Evolutionary conservation across 2,113 vertebrate species (phyloP).

Genomic region (Laterallus jamaicensis): DNA sequence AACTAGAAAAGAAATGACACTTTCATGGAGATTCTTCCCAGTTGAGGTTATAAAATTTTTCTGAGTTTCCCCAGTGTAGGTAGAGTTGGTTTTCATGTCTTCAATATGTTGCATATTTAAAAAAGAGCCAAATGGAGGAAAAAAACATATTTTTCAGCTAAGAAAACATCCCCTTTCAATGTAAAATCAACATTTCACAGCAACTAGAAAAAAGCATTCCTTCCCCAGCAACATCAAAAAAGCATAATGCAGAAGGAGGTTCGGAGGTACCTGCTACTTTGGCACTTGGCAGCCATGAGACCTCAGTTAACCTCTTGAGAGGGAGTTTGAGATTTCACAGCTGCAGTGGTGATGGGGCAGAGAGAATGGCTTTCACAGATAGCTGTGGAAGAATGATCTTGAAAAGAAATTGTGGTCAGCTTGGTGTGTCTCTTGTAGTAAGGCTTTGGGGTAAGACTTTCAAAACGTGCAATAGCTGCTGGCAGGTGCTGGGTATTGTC

Average conservation of each 20-base stretch:
- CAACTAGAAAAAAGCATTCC: neutral
- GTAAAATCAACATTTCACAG: neutral
- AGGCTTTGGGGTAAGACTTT: neutral
- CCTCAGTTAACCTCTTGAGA: neutral
- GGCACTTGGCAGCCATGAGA: neutral
- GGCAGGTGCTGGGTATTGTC: neutral
- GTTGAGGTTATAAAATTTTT: neutral
- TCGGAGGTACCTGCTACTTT: neutral
- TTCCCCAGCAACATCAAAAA: neutral
- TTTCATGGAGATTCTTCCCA: neutral
- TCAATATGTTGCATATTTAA: neutral
- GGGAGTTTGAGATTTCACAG: neutral
- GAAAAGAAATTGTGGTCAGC: neutral
- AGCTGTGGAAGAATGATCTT: neutral
- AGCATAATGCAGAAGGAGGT: neutral
- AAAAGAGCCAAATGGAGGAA: neutral
- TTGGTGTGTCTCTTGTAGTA: neutral
- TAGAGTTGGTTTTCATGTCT: neutral
- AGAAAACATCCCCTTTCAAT: neutral
- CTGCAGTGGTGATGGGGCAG: neutral
- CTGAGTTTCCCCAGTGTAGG: neutral
- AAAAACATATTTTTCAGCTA: neutral
- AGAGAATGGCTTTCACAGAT: neutral
- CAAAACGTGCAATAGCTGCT: neutral
- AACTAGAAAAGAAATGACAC: accelerated